Conservation (phyloP, 92 coral and sea anemone genomes). For the Parazoanthus darwini region DNA sequence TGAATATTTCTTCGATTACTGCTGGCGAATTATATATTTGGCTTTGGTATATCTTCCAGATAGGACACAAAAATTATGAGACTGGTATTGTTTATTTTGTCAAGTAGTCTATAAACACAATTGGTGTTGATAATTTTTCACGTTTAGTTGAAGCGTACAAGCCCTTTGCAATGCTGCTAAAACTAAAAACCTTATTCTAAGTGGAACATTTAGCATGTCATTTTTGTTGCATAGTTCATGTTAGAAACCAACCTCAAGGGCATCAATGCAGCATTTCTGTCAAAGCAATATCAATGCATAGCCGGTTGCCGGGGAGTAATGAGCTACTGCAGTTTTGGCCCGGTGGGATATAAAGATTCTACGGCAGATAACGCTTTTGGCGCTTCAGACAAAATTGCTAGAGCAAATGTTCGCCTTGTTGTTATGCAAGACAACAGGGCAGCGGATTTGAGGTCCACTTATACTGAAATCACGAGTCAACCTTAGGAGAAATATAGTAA, state of each 20-base stretch:
- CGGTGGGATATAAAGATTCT: neutral
- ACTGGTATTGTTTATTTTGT: neutral
- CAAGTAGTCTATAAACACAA: slow-evolving; percentile 3
- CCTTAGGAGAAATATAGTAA: neutral
- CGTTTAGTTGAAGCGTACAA: neutral
- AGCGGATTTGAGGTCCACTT: too few species aligned
- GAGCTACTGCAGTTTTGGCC: neutral
- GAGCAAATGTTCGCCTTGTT: too few species aligned
- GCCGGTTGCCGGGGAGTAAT: neutral
- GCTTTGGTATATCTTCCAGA: neutral
- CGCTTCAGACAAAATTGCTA: too few species aligned
- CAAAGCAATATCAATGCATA: neutral
- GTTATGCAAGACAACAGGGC: too few species aligned
- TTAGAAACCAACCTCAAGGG: neutral
- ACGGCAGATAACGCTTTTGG: neutral
- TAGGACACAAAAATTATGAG: neutral
- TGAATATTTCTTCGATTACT: neutral
- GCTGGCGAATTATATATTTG: neutral
- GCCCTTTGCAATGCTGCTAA: neutral
- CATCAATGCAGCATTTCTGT: neutral
- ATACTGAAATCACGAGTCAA: neutral
- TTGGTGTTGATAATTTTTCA: neutral
- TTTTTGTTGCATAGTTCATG: too few species aligned
- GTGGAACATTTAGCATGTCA: neutral
- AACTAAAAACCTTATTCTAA: neutral